phyloP scores from a whole-genome alignment of 2,888 invertebrate species.

The Mallateleia sp. region DNA sequence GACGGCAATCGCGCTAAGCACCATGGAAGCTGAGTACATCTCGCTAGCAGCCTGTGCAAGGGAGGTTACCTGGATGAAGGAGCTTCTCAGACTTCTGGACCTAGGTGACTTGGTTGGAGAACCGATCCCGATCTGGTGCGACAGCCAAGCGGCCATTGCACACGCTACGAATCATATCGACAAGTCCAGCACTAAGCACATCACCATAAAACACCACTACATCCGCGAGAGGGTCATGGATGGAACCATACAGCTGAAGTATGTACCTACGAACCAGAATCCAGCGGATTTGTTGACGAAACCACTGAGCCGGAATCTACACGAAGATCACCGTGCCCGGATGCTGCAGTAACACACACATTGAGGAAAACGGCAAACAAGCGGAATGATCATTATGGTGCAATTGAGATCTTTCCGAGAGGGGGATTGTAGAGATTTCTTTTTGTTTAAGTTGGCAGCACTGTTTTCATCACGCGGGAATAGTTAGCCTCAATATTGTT shows the following conservation, averaged over 20 bases:
- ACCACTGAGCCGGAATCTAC: background rate
- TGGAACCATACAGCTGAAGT: conserved; percentile 1
- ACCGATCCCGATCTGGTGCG: conserved; percentile 11
- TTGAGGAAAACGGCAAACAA: no score
- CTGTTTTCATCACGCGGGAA: no score
- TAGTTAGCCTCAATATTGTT: no score
- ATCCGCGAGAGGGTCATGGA: background rate
- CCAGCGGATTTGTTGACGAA: conserved; percentile 7
- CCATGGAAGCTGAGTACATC: conserved; percentile 70
- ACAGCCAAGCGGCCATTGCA: conserved; percentile 17
- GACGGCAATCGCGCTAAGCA: conserved; percentile 58
- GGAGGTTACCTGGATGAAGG: conserved; percentile 42
- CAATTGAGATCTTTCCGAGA: conserved; percentile 12
- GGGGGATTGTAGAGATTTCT: background rate
- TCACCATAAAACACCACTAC: conserved; percentile 10
- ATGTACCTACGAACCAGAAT: conserved; percentile 5
- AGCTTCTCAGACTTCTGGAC: conserved; percentile 8
- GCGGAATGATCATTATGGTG: no score
- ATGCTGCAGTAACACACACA: background rate
- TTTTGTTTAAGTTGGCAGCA: background rate
- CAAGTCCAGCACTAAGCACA: conserved; percentile 12
- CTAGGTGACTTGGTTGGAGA: conserved; percentile 12
- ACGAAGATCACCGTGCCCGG: conserved; percentile 1
- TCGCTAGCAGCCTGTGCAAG: conserved; percentile 51
- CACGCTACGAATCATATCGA: conserved; percentile 17